phyloP scores from a whole-genome alignment of 2,888 invertebrate genomes.

The Phyllotreta striolata region DNA sequence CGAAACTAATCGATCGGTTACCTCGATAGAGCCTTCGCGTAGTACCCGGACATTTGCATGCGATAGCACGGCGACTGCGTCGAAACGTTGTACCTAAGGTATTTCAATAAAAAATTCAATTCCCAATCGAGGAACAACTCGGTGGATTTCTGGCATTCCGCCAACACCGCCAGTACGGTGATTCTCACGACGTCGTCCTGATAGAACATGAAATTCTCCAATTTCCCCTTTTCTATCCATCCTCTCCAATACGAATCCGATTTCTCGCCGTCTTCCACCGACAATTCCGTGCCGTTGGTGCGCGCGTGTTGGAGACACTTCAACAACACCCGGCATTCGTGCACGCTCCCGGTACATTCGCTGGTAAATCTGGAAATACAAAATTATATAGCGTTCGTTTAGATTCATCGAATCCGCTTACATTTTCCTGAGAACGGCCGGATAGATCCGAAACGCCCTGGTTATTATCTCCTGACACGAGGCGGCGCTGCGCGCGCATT shows the following conservation, averaged over 20 bases:
- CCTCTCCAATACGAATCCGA: constrained; percentile 63
- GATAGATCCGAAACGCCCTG: constrained; percentile 56
- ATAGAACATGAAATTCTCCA: constrained; percentile 67
- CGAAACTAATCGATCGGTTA: no score
- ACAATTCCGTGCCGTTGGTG: constrained; percentile 59
- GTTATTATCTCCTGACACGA: constrained; percentile 56
- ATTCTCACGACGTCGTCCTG: constrained; percentile 70
- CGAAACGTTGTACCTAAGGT: constrained; percentile 74
- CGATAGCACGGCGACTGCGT: constrained; percentile 73
- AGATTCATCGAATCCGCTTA: no score
- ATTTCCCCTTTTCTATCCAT: constrained; percentile 62
- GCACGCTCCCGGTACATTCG: constrained; percentile 44
- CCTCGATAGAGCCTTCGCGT: constrained; percentile 81
- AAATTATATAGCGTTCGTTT: no score
- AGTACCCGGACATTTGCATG: constrained; percentile 71
- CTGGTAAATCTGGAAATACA: constrained; percentile 45
- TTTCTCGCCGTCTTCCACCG: constrained; percentile 46
- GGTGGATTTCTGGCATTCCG: constrained; percentile 78
- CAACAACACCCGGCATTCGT: constrained; percentile 59
- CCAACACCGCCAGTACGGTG: constrained; percentile 72
- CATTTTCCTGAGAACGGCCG: constrained; percentile 53
- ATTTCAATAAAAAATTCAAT: constrained; percentile 69
- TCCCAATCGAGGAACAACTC: constrained; percentile 70
- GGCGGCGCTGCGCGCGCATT: constrained; percentile 52
- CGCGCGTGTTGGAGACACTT: constrained; percentile 64